phyloP scores from a whole-genome alignment of 2,113 vertebrate genomes.

The Okapia johnstoni region DNA sequence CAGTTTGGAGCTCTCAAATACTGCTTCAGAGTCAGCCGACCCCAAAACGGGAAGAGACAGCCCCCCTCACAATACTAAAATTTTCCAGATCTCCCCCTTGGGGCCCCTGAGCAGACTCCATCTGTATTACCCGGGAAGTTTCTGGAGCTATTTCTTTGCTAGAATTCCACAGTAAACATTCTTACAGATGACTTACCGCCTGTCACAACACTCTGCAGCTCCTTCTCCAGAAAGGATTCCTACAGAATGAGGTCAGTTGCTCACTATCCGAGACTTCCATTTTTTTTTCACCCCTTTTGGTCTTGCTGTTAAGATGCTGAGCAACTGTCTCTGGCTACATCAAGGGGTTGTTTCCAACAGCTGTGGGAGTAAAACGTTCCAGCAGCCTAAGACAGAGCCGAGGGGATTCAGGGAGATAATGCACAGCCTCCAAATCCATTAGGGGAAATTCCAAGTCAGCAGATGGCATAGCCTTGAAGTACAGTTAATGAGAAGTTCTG shows the following conservation, averaged over 20 bases:
- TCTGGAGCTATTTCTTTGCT: conserved; percentile 19
- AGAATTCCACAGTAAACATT: conserved; percentile 71
- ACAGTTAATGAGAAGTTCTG: neutral
- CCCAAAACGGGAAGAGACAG: neutral
- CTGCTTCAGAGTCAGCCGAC: neutral
- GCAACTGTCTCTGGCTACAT: conserved; percentile 61
- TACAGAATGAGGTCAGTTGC: conserved; percentile 72
- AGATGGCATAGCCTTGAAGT: neutral
- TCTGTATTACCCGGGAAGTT: conserved; percentile 8
- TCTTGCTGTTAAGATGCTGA: conserved; percentile 59
- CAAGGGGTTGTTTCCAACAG: conserved; percentile 26
- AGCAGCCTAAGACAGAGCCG: neutral
- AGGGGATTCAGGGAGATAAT: conserved; percentile 7
- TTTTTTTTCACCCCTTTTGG: conserved; percentile 59
- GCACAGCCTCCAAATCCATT: neutral
- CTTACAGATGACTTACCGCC: conserved; percentile 71
- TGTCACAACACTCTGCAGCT: conserved; percentile 75
- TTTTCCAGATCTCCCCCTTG: neutral
- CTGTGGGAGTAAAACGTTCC: conserved; percentile 23
- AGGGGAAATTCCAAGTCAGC: neutral
- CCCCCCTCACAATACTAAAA: neutral
- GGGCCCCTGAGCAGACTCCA: neutral
- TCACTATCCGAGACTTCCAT: conserved; percentile 50
- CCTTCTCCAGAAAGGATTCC: conserved; percentile 77
- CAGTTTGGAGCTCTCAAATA: neutral